A percentile compares a stretch with the other conserved stretches of the same genome.
These are phyloP conservation scores for Psittacus erithacus DNA, from an alignment of 2,113 vertebrate genomes.

Conservation along the genomic window DNA sequence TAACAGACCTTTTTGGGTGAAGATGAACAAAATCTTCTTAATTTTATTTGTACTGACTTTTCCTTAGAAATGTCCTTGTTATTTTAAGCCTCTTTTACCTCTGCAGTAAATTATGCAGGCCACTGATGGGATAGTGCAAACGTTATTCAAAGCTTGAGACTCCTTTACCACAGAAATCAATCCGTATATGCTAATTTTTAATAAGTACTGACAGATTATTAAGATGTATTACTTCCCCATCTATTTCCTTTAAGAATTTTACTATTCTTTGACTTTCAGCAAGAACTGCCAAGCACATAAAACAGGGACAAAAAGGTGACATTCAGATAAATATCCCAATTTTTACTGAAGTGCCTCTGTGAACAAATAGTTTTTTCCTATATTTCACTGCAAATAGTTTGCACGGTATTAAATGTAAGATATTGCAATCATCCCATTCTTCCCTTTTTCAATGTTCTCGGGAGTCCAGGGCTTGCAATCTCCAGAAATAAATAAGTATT, in stretches of 20 bases:
- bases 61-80: not conserved
- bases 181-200: not conserved
- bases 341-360: not conserved
- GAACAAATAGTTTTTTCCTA: not conserved
- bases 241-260: not conserved
- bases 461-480: not conserved
- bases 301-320: not conserved
- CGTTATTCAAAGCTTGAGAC: not conserved
- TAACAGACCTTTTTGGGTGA: not conserved
- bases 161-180: not conserved
- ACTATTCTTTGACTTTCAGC: not conserved
- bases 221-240: not conserved
- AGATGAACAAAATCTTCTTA: not conserved
- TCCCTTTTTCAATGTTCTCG: not conserved
- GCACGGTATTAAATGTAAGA: not conserved
- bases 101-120: not conserved
- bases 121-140: not conserved
- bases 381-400: not conserved
- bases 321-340: not conserved
- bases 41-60: not conserved
- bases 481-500: not conserved
- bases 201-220: not conserved
- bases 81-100: not conserved
- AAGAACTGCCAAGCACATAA: not conserved
- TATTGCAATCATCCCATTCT: not conserved